phyloP scores from a whole-genome alignment of 2,888 invertebrate species.

The Aspidiotus rigidus region DNA sequence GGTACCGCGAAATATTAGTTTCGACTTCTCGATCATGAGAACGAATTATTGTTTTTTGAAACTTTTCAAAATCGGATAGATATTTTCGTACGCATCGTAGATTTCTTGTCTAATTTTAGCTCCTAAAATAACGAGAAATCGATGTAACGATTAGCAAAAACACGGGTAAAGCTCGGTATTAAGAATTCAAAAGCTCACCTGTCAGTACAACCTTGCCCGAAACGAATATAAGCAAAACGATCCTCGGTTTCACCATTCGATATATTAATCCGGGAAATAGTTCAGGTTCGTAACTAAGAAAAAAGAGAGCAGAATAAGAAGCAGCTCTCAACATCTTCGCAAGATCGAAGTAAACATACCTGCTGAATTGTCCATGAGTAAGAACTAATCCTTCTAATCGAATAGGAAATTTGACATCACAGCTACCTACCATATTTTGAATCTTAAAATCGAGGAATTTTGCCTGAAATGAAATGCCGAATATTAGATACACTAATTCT shows the following conservation, averaged over 20 bases:
- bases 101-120: constrained; percentile 56
- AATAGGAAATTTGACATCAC: constrained; percentile 78
- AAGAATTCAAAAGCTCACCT: constrained; percentile 39
- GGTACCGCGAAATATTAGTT: too few species aligned
- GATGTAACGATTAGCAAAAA: constrained; percentile 2
- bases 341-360: constrained; percentile 42
- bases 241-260: constrained; percentile 58
- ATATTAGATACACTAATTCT: background rate
- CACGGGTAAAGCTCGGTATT: background rate
- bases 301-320: constrained; percentile 3
- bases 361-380: constrained; percentile 71
- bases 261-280: constrained; percentile 60
- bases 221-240: constrained; percentile 60
- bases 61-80: constrained; percentile 55
- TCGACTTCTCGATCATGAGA: background rate
- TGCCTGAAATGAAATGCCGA: constrained; percentile 46
- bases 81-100: constrained; percentile 57
- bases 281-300: constrained; percentile 54
- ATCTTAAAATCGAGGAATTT: constrained; percentile 73
- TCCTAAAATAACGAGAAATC: constrained; percentile 43
- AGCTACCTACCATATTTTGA: constrained; percentile 79
- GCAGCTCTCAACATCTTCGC: background rate
- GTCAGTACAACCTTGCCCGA: constrained; percentile 61
- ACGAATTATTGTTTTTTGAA: constrained; percentile 49
- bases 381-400: constrained; percentile 67